These are phyloP conservation scores for Hypomecis punctinalis DNA, from an alignment of 2,888 invertebrate species.

Conservation along the genomic window DNA sequence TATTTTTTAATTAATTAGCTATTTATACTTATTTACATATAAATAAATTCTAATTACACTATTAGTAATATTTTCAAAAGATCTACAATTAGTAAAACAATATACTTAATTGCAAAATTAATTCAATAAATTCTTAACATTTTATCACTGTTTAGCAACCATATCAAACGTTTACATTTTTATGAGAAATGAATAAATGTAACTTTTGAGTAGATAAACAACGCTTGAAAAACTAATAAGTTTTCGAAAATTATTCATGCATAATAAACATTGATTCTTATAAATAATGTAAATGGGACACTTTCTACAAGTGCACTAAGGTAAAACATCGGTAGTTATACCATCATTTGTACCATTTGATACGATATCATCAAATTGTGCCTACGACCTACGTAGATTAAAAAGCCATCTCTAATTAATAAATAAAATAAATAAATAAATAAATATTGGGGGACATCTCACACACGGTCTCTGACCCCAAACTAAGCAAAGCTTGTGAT, in stretches of 20 bases:
- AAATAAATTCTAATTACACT: constrained; percentile 25
- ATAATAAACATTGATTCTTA: not conserved
- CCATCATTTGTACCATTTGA: too few species aligned
- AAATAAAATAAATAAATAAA: too few species aligned
- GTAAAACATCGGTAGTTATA: too few species aligned
- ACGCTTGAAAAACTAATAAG: not conserved
- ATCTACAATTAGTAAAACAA: constrained; percentile 19
- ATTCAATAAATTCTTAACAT: not conserved
- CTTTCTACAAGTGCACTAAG: too few species aligned
- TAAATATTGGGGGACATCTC: too few species aligned
- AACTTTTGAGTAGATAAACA: not conserved
- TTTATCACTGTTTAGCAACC: not conserved
- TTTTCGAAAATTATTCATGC: not conserved
- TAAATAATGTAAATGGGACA: too few species aligned
- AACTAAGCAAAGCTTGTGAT: too few species aligned
- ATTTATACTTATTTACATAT: constrained; percentile 40
- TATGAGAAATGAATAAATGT: not conserved
- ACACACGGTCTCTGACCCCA: too few species aligned
- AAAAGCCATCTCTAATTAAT: too few species aligned
- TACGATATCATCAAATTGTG: too few species aligned
- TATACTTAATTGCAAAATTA: not conserved
- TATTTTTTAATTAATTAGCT: constrained; percentile 41
- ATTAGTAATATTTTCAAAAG: constrained; percentile 15
- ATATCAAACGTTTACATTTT: not conserved
- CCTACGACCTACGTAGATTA: too few species aligned